Evolutionary conservation across 2,797 vertebrate genomes (phyloP).

Genomic region (Syngnathus acus): DNA sequence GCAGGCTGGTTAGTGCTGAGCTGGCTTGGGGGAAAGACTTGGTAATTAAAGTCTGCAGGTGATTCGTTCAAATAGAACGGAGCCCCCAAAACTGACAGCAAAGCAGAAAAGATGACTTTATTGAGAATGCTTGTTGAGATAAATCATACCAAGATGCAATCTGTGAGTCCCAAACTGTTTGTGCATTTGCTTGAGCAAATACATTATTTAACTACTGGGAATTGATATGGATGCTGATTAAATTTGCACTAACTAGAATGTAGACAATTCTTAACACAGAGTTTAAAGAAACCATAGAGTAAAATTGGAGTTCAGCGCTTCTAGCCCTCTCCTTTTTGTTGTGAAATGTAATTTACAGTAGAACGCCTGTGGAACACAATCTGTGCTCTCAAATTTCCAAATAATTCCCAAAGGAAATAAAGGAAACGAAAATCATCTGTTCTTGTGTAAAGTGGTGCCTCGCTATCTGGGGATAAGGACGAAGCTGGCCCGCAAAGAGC

Average conservation of each 20-base stretch:
- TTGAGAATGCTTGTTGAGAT: slow-evolving; percentile 56
- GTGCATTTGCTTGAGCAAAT: slow-evolving; percentile 24
- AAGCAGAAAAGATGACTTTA: slow-evolving; percentile 54
- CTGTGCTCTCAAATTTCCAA: not conserved
- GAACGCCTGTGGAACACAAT: not conserved
- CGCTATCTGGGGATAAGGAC: no score
- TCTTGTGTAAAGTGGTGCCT: no score
- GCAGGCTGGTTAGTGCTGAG: slow-evolving; percentile 48
- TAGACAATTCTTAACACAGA: not conserved
- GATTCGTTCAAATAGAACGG: slow-evolving; percentile 68
- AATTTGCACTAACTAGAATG: not conserved
- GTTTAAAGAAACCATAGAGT: not conserved
- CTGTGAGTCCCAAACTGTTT: slow-evolving; percentile 35
- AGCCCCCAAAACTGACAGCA: slow-evolving; percentile 42
- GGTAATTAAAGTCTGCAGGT: slow-evolving; percentile 72
- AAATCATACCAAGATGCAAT: slow-evolving; percentile 49
- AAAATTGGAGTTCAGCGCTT: not conserved
- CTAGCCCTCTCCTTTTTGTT: not conserved
- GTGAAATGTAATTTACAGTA: not conserved
- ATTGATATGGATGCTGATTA: not conserved
- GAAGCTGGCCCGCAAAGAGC: no score
- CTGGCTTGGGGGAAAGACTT: slow-evolving; percentile 51
- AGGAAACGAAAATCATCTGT: no score
- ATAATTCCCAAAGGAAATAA: no score
- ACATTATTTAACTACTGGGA: not conserved